Percentiles rank a stretch among this genome's conserved stretches.
Conservation (phyloP, 2,888 invertebrate species). For the Dasypolia templi region DNA sequence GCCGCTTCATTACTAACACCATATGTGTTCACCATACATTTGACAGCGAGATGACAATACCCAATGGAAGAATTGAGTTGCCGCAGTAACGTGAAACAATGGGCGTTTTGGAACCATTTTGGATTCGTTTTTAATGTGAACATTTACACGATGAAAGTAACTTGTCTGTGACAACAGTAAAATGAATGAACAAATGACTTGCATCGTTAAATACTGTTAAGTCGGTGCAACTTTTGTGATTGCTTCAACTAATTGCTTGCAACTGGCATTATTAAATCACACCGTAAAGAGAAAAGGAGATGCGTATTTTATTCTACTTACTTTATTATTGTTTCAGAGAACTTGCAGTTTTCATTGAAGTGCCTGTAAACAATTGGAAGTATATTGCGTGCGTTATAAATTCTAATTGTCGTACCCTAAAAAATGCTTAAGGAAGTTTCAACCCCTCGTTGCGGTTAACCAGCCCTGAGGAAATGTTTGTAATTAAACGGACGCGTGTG, state of each 20-base stretch:
- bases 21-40: no score
- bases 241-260: not conserved
- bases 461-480: slow-evolving; percentile 14
- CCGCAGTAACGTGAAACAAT: not conserved
- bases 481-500: slow-evolving; percentile 33
- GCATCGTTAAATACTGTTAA: not conserved
- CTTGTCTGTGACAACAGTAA: not conserved
- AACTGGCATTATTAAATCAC: not conserved
- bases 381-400: not conserved
- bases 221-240: not conserved
- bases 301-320: no score
- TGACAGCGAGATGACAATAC: no score
- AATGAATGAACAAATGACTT: not conserved
- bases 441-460: slow-evolving; percentile 12
- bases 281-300: no score
- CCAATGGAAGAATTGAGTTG: not conserved
- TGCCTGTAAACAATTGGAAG: not conserved
- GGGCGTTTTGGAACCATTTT: not conserved
- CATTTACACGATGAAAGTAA: not conserved
- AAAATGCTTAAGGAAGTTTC: slow-evolving; percentile 32
- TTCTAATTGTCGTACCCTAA: slow-evolving; percentile 2
- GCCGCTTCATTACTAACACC: no score
- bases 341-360: no score
- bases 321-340: no score
- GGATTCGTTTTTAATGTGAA: not conserved